Base-by-base conservation (phyloP, 1,140 invertebrate species). In the Drosophila elegans region DNA sequence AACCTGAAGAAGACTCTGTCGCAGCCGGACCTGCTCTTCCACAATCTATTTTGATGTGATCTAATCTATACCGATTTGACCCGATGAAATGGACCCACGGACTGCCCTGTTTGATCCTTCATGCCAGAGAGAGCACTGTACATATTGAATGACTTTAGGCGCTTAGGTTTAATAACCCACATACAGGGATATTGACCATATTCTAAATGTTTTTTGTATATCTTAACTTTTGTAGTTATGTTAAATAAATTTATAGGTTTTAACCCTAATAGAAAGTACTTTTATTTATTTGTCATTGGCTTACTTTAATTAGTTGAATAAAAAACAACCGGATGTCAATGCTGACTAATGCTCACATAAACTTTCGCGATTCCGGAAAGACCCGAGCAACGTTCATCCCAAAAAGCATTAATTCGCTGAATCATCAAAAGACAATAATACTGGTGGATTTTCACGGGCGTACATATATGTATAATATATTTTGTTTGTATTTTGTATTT, bases 1-100 rank as follows among this genome's bases (percentile, higher is more conserved):
- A 82, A 88, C 6, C 59, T 91, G 55, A 88, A 90, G 79, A 91
- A 91, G 82, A 91, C 90, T 27, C 77, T 91, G 5, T 91, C 90
- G 32, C 90, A 91, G 62, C 90, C 90, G 67, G 90, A 91, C 66
- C 68, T 91, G 74, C 72, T 91, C 63, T 91, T 91, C 34, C 84
- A 82, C 53, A 91, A 91, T 44, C 32, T 90, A 38, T 91, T 91
- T 21, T 21, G 16, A 21, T 21, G 16, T 21, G 16, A 21, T 21
- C 16, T 21, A 91, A 91, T 44, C 32, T 90, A 38, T 91, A 91
- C 59, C 91, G 63, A 90, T 36, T 25, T 2, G 42, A 51, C 34
- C 12, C 11, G 48, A 42, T 44, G 36, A 21, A 16, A 38, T 34
- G 12, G 16, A 39, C 3, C 27, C 7, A 25, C 4, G 4, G 27